Conservation (phyloP, 2,113 vertebrate species). For the Anarrhichthys ocellatus region DNA sequence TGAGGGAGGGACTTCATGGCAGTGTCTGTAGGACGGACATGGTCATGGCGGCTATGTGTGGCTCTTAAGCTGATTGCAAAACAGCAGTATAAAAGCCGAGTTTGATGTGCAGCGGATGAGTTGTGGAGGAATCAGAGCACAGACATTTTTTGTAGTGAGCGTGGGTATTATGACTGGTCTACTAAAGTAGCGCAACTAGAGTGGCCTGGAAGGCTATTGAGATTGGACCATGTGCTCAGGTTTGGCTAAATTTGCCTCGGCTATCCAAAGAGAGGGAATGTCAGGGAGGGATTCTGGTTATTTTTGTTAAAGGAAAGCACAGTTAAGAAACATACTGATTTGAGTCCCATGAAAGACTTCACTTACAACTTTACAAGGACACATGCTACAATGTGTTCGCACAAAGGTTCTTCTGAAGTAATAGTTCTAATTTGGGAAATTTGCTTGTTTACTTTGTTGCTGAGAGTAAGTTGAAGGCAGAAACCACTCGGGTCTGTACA, state of each 20-base stretch:
- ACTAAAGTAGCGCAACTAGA: constrained; percentile 40
- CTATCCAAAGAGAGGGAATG: neutral
- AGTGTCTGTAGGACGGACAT: too few relatives aligned
- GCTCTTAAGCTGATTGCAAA: constrained; percentile 11
- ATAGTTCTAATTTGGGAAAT: too few relatives aligned
- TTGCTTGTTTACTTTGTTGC: too few relatives aligned
- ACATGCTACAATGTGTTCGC: too few relatives aligned
- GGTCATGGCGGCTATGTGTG: neutral
- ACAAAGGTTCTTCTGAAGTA: too few relatives aligned
- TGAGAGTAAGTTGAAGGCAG: neutral
- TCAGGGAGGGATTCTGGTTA: neutral
- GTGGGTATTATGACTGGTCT: neutral
- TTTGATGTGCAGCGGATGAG: constrained; percentile 20
- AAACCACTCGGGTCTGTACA: neutral
- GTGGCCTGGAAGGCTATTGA: constrained; percentile 31
- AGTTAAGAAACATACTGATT: neutral
- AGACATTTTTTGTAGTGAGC: neutral
- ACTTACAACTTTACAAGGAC: too few relatives aligned
- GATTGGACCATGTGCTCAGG: constrained; percentile 12
- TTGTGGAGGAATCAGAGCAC: constrained; percentile 23
- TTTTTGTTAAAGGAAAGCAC: neutral
- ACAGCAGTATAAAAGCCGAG: neutral
- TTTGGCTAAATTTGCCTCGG: constrained; percentile 1
- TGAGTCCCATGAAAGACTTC: neutral
- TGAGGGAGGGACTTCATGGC: neutral